Base-by-base conservation (phyloP, 37 sponge, comb jelly and placozoan genomes). In the Amphimedon queenslandica region DNA sequence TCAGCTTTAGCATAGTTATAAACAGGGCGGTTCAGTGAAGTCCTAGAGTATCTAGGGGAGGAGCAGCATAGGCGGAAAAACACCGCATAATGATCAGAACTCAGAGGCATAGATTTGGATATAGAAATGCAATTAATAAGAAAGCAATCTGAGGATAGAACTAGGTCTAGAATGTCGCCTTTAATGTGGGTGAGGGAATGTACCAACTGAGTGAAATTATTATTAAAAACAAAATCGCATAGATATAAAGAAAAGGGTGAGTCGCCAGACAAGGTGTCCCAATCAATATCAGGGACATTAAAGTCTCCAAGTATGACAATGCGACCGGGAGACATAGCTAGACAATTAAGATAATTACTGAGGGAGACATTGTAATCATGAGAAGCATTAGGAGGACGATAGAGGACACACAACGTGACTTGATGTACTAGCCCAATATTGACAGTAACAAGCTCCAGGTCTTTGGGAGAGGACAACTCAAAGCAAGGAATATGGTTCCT, bases 361-460 rank as follows among this genome's bases (percentile, higher is more conserved):
- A n/a, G n/a, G n/a, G n/a, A n/a, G n/a, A n/a, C n/a, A n/a, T n/a
- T n/a, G n/a, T n/a, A n/a, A n/a, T n/a, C n/a, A n/a, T n/a, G n/a
- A n/a, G n/a, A n/a, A 70, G 8, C 30, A n/a, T n/a, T n/a, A n/a
- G n/a, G n/a, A n/a, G n/a, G n/a, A n/a, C n/a, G n/a, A n/a, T n/a
- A n/a, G n/a, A n/a, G n/a, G n/a, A n/a, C n/a, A n/a, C n/a, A n/a
- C n/a, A n/a, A n/a, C n/a, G n/a, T n/a, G 6, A 37, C 1, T 3
- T 13, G n/a, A 8, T 27, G 4, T 29, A 25, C 33, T 10, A 43
- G n/a, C 10, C 23, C 41, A 18, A 67, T 23, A 20, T 25, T 21
- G 4, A 79, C 29, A 58, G 43, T 40, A 21, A 79, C 35, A 40
- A 60, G 4, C 63, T 79, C 80, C 4, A 70, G 27, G n/a, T 79